Conservation (phyloP, 2,888 invertebrate species). For the Nomada ferruginata region DNA sequence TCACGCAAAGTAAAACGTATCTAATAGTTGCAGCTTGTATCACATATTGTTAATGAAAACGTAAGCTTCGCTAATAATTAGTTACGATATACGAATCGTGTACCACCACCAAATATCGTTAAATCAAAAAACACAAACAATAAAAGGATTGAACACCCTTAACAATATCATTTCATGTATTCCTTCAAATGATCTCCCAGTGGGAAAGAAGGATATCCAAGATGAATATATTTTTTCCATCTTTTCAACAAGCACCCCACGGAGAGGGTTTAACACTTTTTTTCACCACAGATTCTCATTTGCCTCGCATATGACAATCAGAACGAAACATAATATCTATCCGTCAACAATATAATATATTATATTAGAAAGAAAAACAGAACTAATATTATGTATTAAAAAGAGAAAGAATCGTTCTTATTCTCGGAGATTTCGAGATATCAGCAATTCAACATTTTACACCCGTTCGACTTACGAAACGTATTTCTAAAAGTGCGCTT, state of each 20-base stretch:
- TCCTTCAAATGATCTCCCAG: neutral
- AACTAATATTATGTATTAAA: conserved; percentile 16
- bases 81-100: neutral
- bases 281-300: conserved; percentile 18
- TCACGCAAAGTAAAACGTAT: neutral
- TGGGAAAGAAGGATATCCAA: conserved; percentile 6
- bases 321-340: conserved; percentile 21
- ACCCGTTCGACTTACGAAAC: neutral
- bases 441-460: neutral
- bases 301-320: conserved; percentile 30
- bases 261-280: neutral
- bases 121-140: conserved; percentile 12
- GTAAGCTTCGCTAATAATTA: neutral
- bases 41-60: neutral
- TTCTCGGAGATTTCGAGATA: neutral
- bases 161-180: conserved; percentile 6
- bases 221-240: neutral
- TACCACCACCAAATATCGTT: conserved; percentile 28
- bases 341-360: too few relatives aligned
- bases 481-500: neutral
- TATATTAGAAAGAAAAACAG: neutral
- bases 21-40: conserved; percentile 2
- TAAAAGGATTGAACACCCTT: conserved; percentile 4
- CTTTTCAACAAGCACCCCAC: neutral
- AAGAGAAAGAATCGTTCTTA: neutral